phyloP scores from a whole-genome alignment of 2,113 vertebrate species.

The Neolamprologus tretocephalus region DNA sequence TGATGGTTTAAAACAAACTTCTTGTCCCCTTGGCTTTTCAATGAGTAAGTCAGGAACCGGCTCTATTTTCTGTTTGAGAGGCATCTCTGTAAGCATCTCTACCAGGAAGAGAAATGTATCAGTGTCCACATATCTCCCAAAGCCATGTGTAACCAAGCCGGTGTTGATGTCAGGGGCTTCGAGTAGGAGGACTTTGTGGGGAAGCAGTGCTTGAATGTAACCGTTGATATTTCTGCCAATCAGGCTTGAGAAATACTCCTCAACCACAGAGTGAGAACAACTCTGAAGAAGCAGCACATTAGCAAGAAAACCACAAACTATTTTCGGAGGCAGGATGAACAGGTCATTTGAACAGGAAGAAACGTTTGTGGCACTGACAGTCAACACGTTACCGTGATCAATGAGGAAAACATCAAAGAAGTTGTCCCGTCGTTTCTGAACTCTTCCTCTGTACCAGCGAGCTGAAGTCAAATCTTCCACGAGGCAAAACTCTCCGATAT shows the following conservation, averaged over 20 bases:
- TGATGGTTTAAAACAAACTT: conserved; percentile 27
- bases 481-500: conserved; percentile 77
- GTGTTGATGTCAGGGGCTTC: conserved; percentile 78
- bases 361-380: conserved; percentile 61
- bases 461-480: conserved; percentile 77
- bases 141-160: conserved; percentile 69
- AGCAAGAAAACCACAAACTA: conserved; percentile 81
- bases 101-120: conserved; percentile 82
- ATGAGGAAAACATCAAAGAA: conserved; percentile 77
- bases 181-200: conserved; percentile 75
- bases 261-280: conserved; percentile 66
- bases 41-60: conserved; percentile 53
- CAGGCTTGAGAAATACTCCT: conserved; percentile 79
- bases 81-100: conserved; percentile 70
- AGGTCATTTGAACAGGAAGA: conserved; percentile 73
- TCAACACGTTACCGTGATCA: conserved; percentile 77
- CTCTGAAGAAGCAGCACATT: conserved; percentile 77
- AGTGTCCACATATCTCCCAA: conserved; percentile 79
- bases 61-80: conserved; percentile 49
- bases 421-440: conserved; percentile 67
- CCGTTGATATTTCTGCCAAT: conserved; percentile 75
- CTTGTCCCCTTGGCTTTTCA: conserved; percentile 44
- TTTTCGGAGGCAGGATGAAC: conserved; percentile 81
- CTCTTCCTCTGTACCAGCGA: conserved; percentile 85
- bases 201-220: conserved; percentile 72